Evolutionary conservation across 2,888 invertebrate species (phyloP).

Genomic region (Tuta absoluta): DNA sequence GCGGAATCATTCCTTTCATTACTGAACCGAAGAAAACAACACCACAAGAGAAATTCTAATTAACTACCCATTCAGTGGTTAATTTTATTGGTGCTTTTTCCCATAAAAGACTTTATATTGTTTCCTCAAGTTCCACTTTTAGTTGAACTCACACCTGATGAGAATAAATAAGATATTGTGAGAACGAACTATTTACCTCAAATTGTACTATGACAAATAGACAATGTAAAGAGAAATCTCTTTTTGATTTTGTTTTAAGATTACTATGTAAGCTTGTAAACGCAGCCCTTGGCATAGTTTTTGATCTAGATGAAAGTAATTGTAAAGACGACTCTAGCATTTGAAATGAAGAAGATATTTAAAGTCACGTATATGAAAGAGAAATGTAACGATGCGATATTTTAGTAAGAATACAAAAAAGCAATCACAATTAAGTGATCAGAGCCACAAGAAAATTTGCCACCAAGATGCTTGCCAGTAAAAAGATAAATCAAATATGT

Average conservation of each 20-base stretch:
- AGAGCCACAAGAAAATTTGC: neutral
- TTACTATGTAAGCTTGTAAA: slow-evolving; percentile 27
- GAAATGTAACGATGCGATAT: neutral
- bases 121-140: slow-evolving; percentile 34
- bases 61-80: slow-evolving; percentile 21
- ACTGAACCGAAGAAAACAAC: too few species aligned
- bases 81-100: slow-evolving; percentile 36
- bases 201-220: slow-evolving; percentile 26
- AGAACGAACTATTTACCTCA: slow-evolving; percentile 40
- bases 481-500: too few species aligned
- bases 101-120: slow-evolving; percentile 33
- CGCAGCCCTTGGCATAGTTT: slow-evolving; percentile 31
- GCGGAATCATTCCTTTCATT: neutral
- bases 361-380: neutral
- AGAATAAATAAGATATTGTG: slow-evolving; percentile 32
- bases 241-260: slow-evolving; percentile 45
- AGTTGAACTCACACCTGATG: slow-evolving; percentile 30
- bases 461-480: too few species aligned
- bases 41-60: slow-evolving; percentile 23
- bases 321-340: neutral
- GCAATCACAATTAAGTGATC: neutral
- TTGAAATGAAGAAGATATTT: slow-evolving; percentile 9
- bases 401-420: neutral
- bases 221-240: slow-evolving; percentile 34
- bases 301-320: slow-evolving; percentile 17